Evolutionary conservation across 1,140 invertebrate species (phyloP).

Genomic region (Phocides pigmalion): DNA sequence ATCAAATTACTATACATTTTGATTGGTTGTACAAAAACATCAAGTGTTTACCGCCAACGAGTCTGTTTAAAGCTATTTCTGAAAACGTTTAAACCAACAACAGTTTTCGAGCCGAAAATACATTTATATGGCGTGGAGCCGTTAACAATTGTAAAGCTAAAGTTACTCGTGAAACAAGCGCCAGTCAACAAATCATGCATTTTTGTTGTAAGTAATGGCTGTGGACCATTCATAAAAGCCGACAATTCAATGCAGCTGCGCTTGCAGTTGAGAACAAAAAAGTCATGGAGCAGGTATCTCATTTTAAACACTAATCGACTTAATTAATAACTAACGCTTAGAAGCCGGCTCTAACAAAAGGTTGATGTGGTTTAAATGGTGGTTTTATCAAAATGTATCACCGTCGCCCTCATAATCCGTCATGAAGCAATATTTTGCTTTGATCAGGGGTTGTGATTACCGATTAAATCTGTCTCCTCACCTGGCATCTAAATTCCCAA

Average conservation of each 20-base stretch:
- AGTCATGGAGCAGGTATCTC: not conserved
- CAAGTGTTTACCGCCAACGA: too few relatives aligned
- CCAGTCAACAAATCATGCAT: conserved; percentile 27
- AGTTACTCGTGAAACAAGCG: conserved; percentile 7
- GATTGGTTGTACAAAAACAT: too few relatives aligned
- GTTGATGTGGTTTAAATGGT: too few relatives aligned
- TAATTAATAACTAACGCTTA: not conserved
- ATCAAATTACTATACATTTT: too few relatives aligned
- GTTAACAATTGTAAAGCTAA: conserved; percentile 11
- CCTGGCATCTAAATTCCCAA: too few relatives aligned
- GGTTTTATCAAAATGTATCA: too few relatives aligned
- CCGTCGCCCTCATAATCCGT: too few relatives aligned
- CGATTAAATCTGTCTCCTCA: too few relatives aligned
- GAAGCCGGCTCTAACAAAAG: too few relatives aligned
- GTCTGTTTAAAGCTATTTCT: not conserved
- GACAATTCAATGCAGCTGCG: conserved; percentile 19
- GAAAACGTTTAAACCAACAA: not conserved
- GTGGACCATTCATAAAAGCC: conserved; percentile 3
- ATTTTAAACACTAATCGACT: not conserved
- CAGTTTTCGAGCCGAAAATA: conserved; percentile 2
- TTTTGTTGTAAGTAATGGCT: conserved; percentile 24
- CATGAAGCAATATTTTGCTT: too few relatives aligned
- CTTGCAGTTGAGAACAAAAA: conserved; percentile 6
- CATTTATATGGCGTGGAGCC: not conserved
- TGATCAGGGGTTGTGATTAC: too few relatives aligned